Percentiles rank a stretch among this genome's conserved stretches.
Evolutionary conservation across 2,888 invertebrate species (phyloP).

Genomic region (Sinotaia quadrata): DNA sequence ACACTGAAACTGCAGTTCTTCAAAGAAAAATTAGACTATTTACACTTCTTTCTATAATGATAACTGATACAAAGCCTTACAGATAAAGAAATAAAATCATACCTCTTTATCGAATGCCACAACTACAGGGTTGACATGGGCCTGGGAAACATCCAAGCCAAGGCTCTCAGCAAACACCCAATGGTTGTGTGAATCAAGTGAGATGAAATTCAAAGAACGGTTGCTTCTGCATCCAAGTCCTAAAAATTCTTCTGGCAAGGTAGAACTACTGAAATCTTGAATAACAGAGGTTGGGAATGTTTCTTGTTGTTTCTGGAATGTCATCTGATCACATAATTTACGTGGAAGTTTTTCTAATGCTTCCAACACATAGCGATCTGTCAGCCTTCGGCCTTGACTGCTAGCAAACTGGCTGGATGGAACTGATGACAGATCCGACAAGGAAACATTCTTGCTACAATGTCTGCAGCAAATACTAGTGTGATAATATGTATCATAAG

Average conservation of each 20-base stretch:
- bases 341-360: conserved; percentile 41
- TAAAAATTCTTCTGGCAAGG: conserved; percentile 37
- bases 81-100: conserved; percentile 2
- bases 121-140: conserved; percentile 65
- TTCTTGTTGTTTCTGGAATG: conserved; percentile 43
- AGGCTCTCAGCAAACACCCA: conserved; percentile 83
- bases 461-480: conserved; percentile 53
- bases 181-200: conserved; percentile 82
- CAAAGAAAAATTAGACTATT: too few species aligned
- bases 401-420: background rate
- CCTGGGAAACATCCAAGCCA: conserved; percentile 77
- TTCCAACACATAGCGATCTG: conserved; percentile 52
- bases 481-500: conserved; percentile 56
- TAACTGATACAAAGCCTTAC: too few species aligned
- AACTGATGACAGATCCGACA: conserved; percentile 28
- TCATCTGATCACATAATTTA: conserved; percentile 47
- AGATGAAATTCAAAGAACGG: conserved; percentile 78
- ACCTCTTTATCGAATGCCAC: conserved; percentile 78
- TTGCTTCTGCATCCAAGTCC: conserved; percentile 75
- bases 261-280: conserved; percentile 11
- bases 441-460: conserved; percentile 34
- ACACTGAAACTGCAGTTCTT: too few species aligned
- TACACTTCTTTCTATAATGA: too few species aligned
- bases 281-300: conserved; percentile 9
- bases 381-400: conserved; percentile 35